A percentile compares a stretch with the other conserved stretches of the same genome.
These are phyloP conservation scores for Diadumene lineata DNA, from an alignment of 92 coral and sea anemone genomes.

Conservation along the genomic window DNA sequence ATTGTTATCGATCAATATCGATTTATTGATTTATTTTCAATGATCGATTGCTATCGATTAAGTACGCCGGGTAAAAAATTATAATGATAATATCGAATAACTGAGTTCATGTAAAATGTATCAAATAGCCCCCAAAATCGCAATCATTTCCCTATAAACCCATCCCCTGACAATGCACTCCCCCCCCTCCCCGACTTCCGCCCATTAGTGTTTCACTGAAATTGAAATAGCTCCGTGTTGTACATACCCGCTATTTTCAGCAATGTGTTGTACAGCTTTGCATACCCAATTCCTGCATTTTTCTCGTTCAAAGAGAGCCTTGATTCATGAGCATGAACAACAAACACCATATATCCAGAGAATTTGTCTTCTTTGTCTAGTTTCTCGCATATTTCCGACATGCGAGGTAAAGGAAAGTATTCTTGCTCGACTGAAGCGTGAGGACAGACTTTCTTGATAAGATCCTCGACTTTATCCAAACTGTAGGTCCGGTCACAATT, in stretches of 20 bases:
- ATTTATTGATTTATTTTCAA: too few species aligned
- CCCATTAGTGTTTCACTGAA: too few species aligned
- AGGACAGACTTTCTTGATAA: slow-evolving; percentile 24
- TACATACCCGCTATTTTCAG: slow-evolving; percentile 38
- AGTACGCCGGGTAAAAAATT: too few species aligned
- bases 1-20: too few species aligned
- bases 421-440: slow-evolving; percentile 8
- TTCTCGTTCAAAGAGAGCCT: slow-evolving; percentile 60
- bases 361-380: slow-evolving; percentile 3
- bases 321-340: slow-evolving; percentile 68
- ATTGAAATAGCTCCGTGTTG: too few species aligned
- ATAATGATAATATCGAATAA: too few species aligned
- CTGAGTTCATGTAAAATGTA: too few species aligned
- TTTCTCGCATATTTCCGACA: slow-evolving; percentile 35
- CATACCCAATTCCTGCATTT: slow-evolving; percentile 54
- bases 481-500: slow-evolving; percentile 72
- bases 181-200: too few species aligned
- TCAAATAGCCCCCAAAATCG: too few species aligned
- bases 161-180: too few species aligned
- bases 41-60: too few species aligned
- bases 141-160: too few species aligned
- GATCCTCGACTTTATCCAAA: slow-evolving; percentile 40
- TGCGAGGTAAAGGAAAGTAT: slow-evolving; percentile 49
- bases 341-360: slow-evolving; percentile 44
- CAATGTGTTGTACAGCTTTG: slow-evolving; percentile 47